Conservation (phyloP, 2,113 vertebrate genomes). For the Gavia stellata region DNA sequence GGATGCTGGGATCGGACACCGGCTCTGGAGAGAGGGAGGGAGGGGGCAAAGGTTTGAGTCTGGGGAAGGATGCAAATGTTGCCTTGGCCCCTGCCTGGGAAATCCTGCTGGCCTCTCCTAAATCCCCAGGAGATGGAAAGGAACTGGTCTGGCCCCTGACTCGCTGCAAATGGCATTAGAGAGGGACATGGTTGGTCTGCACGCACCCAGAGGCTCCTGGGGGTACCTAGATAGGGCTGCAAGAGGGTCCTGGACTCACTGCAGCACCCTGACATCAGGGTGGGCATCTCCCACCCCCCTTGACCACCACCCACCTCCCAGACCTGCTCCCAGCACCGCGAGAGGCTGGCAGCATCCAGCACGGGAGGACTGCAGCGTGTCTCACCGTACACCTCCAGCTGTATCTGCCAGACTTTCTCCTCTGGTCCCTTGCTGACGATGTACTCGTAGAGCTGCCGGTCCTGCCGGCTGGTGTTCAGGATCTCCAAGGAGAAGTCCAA, state of each 20-base stretch:
- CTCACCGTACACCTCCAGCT: not conserved
- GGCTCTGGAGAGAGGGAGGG: not conserved
- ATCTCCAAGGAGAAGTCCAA: not conserved
- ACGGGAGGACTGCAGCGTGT: rapidly evolving
- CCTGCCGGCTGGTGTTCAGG: not conserved
- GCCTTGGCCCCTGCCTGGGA: not conserved
- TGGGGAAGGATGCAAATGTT: not conserved
- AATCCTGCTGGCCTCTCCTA: not conserved
- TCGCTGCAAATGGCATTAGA: rapidly evolving
- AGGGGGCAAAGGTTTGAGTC: not conserved
- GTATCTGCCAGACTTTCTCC: not conserved
- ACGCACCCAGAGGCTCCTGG: rapidly evolving
- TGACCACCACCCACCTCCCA: not conserved
- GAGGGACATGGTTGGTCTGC: not conserved
- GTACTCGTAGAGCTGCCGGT: not conserved
- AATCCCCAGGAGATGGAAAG: not conserved
- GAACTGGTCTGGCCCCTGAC: rapidly evolving
- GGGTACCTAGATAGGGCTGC: not conserved
- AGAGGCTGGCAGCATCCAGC: not conserved
- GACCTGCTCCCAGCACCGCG: not conserved
- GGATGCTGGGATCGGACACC: not conserved
- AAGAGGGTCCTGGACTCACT: too few relatives aligned
- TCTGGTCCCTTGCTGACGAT: rapidly evolving
- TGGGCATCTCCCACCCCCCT: not conserved
- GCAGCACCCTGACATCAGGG: not conserved